phyloP scores from a whole-genome alignment of 92 coral and sea anemone species.

The Zoanthus sociatus region DNA sequence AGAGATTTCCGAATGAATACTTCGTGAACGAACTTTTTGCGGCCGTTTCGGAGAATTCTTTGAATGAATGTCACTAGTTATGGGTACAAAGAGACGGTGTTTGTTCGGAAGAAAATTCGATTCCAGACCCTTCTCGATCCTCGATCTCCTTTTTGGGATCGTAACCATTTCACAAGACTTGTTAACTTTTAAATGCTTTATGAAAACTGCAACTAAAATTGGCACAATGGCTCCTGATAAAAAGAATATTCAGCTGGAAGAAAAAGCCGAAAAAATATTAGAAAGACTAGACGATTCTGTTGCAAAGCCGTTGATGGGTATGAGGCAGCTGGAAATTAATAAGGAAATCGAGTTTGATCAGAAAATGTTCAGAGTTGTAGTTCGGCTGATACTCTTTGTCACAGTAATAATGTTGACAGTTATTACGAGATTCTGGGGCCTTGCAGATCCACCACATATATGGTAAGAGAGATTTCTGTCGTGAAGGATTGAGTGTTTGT shows the following conservation, averaged over 20 bases:
- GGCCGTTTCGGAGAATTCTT: no score
- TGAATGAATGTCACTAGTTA: no score
- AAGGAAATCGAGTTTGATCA: conserved; percentile 31
- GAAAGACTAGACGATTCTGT: neutral
- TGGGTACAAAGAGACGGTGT: no score
- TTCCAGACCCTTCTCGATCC: no score
- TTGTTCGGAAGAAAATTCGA: no score
- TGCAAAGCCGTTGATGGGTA: neutral
- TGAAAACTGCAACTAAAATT: neutral
- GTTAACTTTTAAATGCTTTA: neutral
- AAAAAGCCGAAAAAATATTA: neutral
- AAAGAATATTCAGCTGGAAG: conserved; percentile 13
- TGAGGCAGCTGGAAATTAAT: conserved; percentile 9
- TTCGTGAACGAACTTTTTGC: no score
- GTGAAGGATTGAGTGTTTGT: neutral
- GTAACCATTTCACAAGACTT: neutral
- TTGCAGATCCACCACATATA: conserved; percentile 87
- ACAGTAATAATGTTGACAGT: conserved; percentile 72
- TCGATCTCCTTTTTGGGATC: no score
- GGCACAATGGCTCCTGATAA: conserved; percentile 25
- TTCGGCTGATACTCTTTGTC: conserved; percentile 71
- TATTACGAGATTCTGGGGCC: conserved; percentile 80
- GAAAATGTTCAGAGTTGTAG: conserved; percentile 23
- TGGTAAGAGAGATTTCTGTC: conserved; percentile 91
- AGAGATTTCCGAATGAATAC: no score